Evolutionary conservation across 2,888 invertebrate species (phyloP), one percentile per base, ranked within the genome.

Genomic region (Disparrhopalites patrizii): DNA sequence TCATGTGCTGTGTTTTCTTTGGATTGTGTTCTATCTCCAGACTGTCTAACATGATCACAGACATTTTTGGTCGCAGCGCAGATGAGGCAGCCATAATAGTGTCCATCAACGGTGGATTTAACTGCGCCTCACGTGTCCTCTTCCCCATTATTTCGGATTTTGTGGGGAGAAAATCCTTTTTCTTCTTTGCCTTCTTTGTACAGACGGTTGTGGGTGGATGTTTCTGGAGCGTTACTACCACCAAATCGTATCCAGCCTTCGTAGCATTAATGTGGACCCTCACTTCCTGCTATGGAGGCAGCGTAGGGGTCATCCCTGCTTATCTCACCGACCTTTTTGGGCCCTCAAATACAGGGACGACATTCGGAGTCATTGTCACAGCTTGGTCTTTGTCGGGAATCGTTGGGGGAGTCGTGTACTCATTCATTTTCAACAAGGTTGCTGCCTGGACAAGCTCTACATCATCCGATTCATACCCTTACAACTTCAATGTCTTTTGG

Each of bases 401-500:
- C 25, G 62, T 25, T 27, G 73, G 73, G 15, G 73, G 73, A 7
- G 50, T 72, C 5, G 66, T 70, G 31, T 73, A 68, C 23, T 68
- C 72, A 2, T 56, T 67, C 0, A 66, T 73, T 43, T 73, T 70
- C 54, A 54, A 70, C 38, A 4, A 20, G 10, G 33, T 60, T 5
- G 15, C 62, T 4, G 43, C 51, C 13, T n/a, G n/a, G n/a, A 23
- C 38, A 1, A 63, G 60, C 15, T 65, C 65, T 10, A 30, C 13
- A 3, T 15, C 68, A 1, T 65, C 36, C 13, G 68, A 69, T 27
- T 63, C 71, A 0, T 67, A 62, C 61, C 70, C 72, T 0, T 73
- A 73, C 40, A 68, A 71, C 67, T 65, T 73, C 2, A 73, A 73
- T 63, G 65, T 63, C 4, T 72, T 67, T 65, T 73, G 73, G 73